Evolutionary conservation across 1,140 invertebrate species (phyloP), one percentile per base, ranked within the genome.

Genomic region (Cecropterus lyciades): DNA sequence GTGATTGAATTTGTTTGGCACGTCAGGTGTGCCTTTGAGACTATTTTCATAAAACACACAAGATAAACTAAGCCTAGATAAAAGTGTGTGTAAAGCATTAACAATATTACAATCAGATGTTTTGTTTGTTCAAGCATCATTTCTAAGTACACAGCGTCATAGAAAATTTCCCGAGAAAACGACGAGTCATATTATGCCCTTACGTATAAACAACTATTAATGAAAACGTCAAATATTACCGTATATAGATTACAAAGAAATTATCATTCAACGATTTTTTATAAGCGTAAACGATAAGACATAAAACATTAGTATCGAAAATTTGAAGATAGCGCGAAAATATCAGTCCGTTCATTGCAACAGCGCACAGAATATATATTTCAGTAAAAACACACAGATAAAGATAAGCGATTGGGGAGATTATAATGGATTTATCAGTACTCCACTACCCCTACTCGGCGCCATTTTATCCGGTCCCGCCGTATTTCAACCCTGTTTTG

Each of bases 371-470:
- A 20, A 33, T 13, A 43, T 9, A 60, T 10, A 8, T 30, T 52
- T 33, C 30, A 1, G 0, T 27, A 37, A 51, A 43, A 33, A 43
- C 9, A 15, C 15, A 55, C 30, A 42, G 10, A 65, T 48, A 49
- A 27, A 49, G 20, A 57, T 49, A 66, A 56, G 48, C 59, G 53
- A 62, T 62, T 17, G 45, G 16, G 70, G n/a, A 13, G 73, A 79
- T 82, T 79, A 49, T 70, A 53, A 90, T 90, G 87, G 71, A 90
- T 73, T 60, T 90, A 30, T 73, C 77, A 0, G 57, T 82, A 0
- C 63, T 79, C 0, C 74, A 66, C 7, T 89, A 79, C 43, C 57
- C 79, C 4, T 84, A 80, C 67, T 43, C 70, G 24, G 14, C 73
- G 43, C 72, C 71, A 40, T 82, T 75, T 48, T 87, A 80, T 40